Conservation (phyloP, 2,113 vertebrate genomes). For the Morone chrysops region DNA sequence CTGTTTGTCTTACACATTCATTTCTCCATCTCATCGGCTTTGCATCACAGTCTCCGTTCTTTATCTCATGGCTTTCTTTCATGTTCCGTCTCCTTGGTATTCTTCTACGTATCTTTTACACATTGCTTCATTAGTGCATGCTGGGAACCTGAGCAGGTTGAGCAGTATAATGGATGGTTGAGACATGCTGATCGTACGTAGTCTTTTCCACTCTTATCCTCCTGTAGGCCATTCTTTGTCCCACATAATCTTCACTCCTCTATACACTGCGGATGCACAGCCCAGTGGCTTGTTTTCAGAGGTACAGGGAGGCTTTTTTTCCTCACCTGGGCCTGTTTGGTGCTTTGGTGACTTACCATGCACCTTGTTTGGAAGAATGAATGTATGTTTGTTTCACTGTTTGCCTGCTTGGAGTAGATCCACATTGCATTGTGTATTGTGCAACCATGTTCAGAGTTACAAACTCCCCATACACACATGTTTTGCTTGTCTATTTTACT, state of each 20-base stretch:
- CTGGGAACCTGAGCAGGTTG: neutral
- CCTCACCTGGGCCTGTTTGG: neutral
- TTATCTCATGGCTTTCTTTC: neutral
- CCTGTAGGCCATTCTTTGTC: too few relatives aligned
- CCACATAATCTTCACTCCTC: too few relatives aligned
- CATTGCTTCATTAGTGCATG: neutral
- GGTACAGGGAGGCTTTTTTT: neutral
- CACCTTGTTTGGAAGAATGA: neutral
- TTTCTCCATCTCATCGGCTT: neutral
- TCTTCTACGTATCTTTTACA: neutral
- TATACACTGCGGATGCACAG: neutral
- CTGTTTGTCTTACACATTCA: neutral
- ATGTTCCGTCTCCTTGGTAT: neutral
- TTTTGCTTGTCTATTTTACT: too few relatives aligned
- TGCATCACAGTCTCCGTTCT: neutral
- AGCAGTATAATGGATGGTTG: neutral
- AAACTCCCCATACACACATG: too few relatives aligned
- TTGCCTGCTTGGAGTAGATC: neutral
- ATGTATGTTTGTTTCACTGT: neutral
- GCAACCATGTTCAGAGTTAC: neutral
- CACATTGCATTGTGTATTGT: neutral
- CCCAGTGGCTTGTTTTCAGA: neutral
- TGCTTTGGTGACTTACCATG: neutral
- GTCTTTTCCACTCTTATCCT: neutral
- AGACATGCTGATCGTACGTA: neutral